These are phyloP conservation scores for Electrona antarctica DNA, from an alignment of 2,113 vertebrate genomes.

Conservation along the genomic window DNA sequence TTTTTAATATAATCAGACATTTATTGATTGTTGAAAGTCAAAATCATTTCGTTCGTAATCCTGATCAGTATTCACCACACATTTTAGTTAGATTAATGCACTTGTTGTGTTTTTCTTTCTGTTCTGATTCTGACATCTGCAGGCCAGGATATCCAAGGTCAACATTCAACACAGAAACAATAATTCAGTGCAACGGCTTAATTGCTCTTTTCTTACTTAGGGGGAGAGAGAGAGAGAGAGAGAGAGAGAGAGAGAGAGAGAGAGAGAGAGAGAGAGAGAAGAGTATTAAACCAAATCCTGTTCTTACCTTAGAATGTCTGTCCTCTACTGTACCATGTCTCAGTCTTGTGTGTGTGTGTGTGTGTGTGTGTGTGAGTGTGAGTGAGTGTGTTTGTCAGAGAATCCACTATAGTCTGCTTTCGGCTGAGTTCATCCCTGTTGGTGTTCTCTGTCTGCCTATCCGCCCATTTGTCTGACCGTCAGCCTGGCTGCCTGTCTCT, in stretches of 20 bases:
- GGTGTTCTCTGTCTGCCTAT: neutral
- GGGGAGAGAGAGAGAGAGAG: constrained; percentile 2
- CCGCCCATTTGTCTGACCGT: neutral
- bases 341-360: constrained; percentile 40
- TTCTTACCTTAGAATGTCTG: constrained; percentile 60
- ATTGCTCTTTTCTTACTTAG: neutral
- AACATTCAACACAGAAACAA: constrained; percentile 36
- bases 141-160: constrained; percentile 53
- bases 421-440: constrained; percentile 41
- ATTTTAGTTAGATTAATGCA: too few relatives aligned
- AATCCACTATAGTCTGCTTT: constrained; percentile 42
- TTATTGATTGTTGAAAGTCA: constrained; percentile 33
- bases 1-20: constrained; percentile 33
- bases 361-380: constrained; percentile 1
- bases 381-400: constrained; percentile 17
- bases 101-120: constrained; percentile 10
- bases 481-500: neutral
- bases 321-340: constrained; percentile 39
- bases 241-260: constrained; percentile 1
- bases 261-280: neutral
- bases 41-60: constrained; percentile 11
- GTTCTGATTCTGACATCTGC: constrained; percentile 48
- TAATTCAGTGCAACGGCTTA: constrained; percentile 19
- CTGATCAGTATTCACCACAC: constrained; percentile 37
- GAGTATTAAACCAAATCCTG: constrained; percentile 38